Base-by-base conservation (phyloP, 2,888 invertebrate genomes). In the Drosophila nr. perissopoda region DNA sequence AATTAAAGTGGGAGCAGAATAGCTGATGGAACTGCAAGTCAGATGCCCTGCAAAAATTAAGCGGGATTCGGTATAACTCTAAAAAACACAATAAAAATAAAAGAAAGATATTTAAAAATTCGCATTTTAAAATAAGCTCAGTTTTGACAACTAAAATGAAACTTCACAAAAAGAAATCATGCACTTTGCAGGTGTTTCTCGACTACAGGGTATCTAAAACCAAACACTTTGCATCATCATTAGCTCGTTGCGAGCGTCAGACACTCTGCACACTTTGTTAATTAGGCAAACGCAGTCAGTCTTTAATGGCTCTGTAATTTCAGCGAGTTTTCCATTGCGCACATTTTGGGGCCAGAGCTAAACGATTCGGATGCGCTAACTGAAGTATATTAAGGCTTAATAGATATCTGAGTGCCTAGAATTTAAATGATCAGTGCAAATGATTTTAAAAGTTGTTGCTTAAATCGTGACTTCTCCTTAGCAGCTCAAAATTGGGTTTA, bases 261-360 rank as follows among this genome's bases (percentile, higher is more conserved):
- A 65, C 64, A 56, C 36, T 72, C 53, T 36, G 57, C 42, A 64
- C 77, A 64, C 60, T 83, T 72, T 72, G 73, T 59, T 78, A 80
- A 82, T 82, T 84, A 75, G 63, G 33, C 36, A 71, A 80, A 71
- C 67, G 71, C 61, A 56, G 63, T n/a, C 61, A 52, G 80, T 68
- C 64, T 71, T 76, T 80, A 76, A 81, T 74, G 59, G 56, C 57
- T 59, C 58, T 56, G 73, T 80, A 80, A 80, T 80, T 76, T 71
- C 48, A 34, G 21, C 5, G 45, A 66, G 57, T 8, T 64, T 60
- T 27, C 11, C 29, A 42, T 18, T 27, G 31, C 27, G 21, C 33
- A 42, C 5, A 34, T 67, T 54, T 31, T 42, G 27, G 27, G 25
- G 31, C 29, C 18, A 40, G 27, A 51, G 38, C 67, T 36, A 52